Evolutionary conservation across 2,113 vertebrate genomes (phyloP), one percentile per base, ranked within the genome.

Genomic region (Vulpes lagopus): DNA sequence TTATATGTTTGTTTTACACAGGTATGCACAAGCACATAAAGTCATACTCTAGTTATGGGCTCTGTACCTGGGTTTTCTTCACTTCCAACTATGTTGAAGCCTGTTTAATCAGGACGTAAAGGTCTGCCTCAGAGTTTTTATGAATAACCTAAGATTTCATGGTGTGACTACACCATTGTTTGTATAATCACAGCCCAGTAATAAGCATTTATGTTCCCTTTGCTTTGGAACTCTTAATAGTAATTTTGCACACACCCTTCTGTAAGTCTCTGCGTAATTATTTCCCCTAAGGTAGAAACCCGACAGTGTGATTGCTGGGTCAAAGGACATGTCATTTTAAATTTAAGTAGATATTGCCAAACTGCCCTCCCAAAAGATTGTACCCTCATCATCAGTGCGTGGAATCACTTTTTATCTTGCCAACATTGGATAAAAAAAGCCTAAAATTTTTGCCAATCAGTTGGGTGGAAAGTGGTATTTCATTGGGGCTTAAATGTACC

Each of bases 191-290:
- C 27, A 91, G 32, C 17, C 74, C 53, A 69, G 53, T 73, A 53
- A 84, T 53, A 80, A 27, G 17, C 51, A 74, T 87, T 91, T 73
- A 73, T 3, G n/a, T 81, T 84, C 89, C 78, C 88, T 96, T 91
- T 91, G 38, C 27, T 65, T 85, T 76, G 27, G 25, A 19, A 2
- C 11, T 62, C 60, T 84, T n/a, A 89, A 51, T 73, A 84, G 35
- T 73, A 79, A 59, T 53, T 88, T 35, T 69, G 23, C 11, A 12
- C 49, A 49, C 27, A 25, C 14, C 0, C 23, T 84, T 67, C 7
- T 27, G 5, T 71, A 55, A 73, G 20, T 59, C 53, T 92, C 19
- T 89, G 69, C 88, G n/a, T 65, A 83, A 76, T 60, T 86, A 53
- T 82, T 59, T 81, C 49, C 12, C 71, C 11, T 82, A 71, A 32